Evolutionary conservation across 2,888 invertebrate genomes (phyloP).

Genomic region (Caenorhabditis plicata): DNA sequence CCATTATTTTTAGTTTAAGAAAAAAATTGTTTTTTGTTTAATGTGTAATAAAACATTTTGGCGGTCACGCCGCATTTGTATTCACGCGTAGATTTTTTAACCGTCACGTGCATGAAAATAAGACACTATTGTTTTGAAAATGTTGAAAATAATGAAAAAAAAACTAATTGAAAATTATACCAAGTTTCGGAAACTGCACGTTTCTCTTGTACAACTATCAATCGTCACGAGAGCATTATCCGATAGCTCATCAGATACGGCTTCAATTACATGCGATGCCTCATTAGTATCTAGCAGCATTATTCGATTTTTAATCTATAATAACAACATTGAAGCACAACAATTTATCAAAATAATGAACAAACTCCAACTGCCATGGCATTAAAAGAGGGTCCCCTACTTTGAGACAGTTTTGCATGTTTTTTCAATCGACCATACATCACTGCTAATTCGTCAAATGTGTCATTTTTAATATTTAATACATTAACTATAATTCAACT

Average conservation of each 20-base stretch:
- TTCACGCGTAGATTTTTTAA: too few species aligned
- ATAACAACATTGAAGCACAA: background rate
- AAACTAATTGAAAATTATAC: slow-evolving; percentile 2
- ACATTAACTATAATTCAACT: too few species aligned
- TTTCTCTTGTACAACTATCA: slow-evolving; percentile 29
- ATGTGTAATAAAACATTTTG: too few species aligned
- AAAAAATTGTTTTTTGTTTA: too few species aligned
- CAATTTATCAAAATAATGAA: background rate
- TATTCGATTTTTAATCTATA: slow-evolving; percentile 36
- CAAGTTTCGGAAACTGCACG: slow-evolving; percentile 23
- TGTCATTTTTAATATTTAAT: slow-evolving; percentile 16
- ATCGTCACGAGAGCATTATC: slow-evolving; percentile 31
- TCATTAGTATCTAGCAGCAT: slow-evolving; percentile 20
- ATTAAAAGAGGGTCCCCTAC: slow-evolving; percentile 29
- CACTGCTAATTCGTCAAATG: slow-evolving; percentile 24
- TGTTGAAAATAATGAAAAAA: background rate
- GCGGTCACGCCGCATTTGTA: too few species aligned
- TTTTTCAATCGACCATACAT: slow-evolving; percentile 22
- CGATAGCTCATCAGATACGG: slow-evolving; percentile 33
- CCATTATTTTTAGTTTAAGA: too few species aligned
- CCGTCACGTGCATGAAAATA: too few species aligned
- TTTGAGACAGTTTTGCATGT: slow-evolving; percentile 18
- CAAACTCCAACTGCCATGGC: slow-evolving; percentile 24
- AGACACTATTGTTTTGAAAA: too few species aligned
- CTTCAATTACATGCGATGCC: slow-evolving; percentile 29